Base-by-base conservation (phyloP, 2,888 invertebrate genomes). In the Hoplodrina blanda region DNA sequence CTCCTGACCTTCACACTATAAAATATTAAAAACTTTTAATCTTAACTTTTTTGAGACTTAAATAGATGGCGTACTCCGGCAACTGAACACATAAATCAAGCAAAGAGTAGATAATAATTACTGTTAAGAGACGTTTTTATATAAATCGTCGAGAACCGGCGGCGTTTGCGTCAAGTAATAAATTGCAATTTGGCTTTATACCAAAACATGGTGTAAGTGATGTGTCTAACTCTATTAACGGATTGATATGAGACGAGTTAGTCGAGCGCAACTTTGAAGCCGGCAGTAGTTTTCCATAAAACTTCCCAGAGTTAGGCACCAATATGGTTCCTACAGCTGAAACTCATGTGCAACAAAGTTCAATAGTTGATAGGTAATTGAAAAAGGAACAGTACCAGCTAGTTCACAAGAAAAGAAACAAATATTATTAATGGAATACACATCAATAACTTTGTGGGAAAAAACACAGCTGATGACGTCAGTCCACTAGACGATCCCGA, bases 101-200 rank as follows among this genome's bases (percentile, higher is more conserved):
- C 49, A 78, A 80, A 76, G 82, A 84, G 78, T 61, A 71, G 67
- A 84, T 81, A 85, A 75, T 88, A 86, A 87, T 86, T 87, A 87
- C 86, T 80, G 82, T 70, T 62, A 69, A n/a, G 65, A 82, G 72
- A 87, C 78, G 71, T 84, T 89, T 88, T 88, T 87, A 86, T 88
- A 86, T 84, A 83, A 83, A 85, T 85, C 75, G 78, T 72, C 73
- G 76, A 72, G 66, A 81, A 69, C 79, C 75, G 76, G 68, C 78
- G 78, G 81, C 84, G 83, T 81, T 84, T 91, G 88, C 91, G 92
- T 92, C 92, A 92, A 88, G 88, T 88, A 89, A 91, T 92, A 92
- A 90, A 92, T 91, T 87, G 86, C 80, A 85, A 85, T 85, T 90
- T 93, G 92, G 92, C 92, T 76, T 61, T 63, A 65, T 46, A 87